Percentiles rank a stretch among this genome's conserved stretches.
Evolutionary conservation across 2,797 vertebrate genomes (phyloP).

Genomic region (Chelidonichthys spinosus): DNA sequence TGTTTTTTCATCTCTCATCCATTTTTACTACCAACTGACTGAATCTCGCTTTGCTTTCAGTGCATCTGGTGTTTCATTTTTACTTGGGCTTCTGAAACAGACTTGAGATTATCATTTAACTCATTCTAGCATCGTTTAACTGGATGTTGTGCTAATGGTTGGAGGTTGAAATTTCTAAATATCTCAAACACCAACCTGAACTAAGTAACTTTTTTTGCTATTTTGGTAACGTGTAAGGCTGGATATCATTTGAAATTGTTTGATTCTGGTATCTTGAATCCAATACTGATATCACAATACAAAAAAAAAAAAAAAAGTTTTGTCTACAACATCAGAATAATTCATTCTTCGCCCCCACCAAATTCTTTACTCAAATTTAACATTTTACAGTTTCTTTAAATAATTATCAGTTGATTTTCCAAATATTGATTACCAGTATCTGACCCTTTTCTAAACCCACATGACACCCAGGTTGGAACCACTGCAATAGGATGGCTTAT

Average conservation of each 20-base stretch:
- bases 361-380: no score
- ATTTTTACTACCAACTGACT: slow-evolving; percentile 30
- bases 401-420: no score
- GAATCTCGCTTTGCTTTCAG: slow-evolving; percentile 28
- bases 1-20: slow-evolving; percentile 35
- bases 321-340: no score
- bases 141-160: slow-evolving; percentile 10
- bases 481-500: not conserved
- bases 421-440: no score
- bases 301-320: no score
- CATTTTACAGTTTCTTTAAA: no score
- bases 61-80: slow-evolving; percentile 24
- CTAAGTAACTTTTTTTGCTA: not conserved
- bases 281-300: no score
- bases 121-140: slow-evolving; percentile 16
- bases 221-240: not conserved
- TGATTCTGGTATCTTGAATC: no score
- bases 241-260: no score
- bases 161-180: not conserved
- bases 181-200: not conserved
- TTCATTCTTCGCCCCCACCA: no score
- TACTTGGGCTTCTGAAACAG: not conserved
- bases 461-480: not conserved
- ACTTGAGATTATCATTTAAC: slow-evolving; percentile 18
- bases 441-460: not conserved